Evolutionary conservation across 1,140 invertebrate genomes (phyloP), one percentile per base, ranked within the genome.

Genomic region (Diplogasteroides magnus): DNA sequence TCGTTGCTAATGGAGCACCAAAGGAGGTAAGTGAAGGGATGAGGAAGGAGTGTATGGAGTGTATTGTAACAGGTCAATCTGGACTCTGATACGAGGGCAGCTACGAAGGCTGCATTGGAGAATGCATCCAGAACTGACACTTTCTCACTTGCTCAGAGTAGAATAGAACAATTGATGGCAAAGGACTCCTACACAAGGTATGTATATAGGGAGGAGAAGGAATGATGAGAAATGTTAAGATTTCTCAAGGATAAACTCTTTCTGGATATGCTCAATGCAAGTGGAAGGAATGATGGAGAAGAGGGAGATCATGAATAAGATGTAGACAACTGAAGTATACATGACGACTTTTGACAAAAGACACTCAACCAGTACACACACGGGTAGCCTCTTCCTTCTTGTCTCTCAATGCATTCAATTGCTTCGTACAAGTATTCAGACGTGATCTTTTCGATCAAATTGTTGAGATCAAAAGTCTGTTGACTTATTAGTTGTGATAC

Each of bases 111-210:
- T 31, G 70, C 70, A 2, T 31, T 68, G 25, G 70, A 72, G 65
- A 61, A 25, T 15, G 63, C 58, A 31, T 61, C 31, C 61, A 67
- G 58, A 25, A 27, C 61, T 23, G 65, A 72, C 28, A 67, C 64
- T 13, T 72, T 72, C 37, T 29, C 25, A 1, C 59, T 72, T n/a
- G 70, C 70, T 60, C 70, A 72, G 25, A 63, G 29, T 19, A 58
- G 59, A 14, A 68, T 72, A 2, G 70, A 72, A 31, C 70, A 67
- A 25, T 60, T 72, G 1, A 72, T 72, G 70, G 58, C 56, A 25
- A 72, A 58, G 59, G 65, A 72, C 28, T 59, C 64, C 2, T 67
- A 72, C 61, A 72, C 48, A 58, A 71, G 70, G 70, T 72, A 26
- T n/a, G n/a, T n/a, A n/a, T n/a, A n/a, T n/a, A n/a, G n/a, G n/a